Base-by-base conservation (phyloP, 2,113 vertebrate genomes). In the Glaucomys volans region DNA sequence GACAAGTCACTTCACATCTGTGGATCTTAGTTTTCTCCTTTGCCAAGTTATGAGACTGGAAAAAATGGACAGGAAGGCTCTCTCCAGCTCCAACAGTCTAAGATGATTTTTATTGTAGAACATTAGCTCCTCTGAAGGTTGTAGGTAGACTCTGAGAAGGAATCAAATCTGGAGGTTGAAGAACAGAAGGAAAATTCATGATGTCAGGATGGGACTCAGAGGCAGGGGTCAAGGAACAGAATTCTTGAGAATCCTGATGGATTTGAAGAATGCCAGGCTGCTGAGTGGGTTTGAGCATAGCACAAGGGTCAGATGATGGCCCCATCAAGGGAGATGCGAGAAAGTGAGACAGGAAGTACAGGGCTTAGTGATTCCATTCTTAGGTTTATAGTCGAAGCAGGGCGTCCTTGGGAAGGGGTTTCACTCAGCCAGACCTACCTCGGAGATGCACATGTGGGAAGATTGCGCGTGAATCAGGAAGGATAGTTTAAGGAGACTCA, bases 401-500 rank as follows among this genome's bases (percentile, higher is more conserved):
- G 12, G 30, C 0, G 18, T 91, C 87, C 54, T 77, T 28, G 54
- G 57, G n/a, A 75, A 77, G 57, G 71, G 28, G 35, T 71, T 90
- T 95, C 74, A 52, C 52, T 85, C 37, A 74, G 37, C 81, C 16
- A 79, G 66, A 79, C 82, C 89, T 79, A 24, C 62, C 50, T 72
- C 71, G 87, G 64, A 89, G 92, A 79, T 22, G 42, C 44, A 76
- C 52, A 57, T 79, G 83, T 14, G 44, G 42, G 57, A 76, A 96
- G 76, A 86, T 6, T 47, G 30, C 74, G 47, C 54, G 74, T 95
- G 74, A 62, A 75, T 67, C 69, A 77, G 54, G 47, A 32, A 66
- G 81, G 62, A 76, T 20, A 67, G 35, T 94, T 97, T 96, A 69
- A 90, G 1, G 40, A 74, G 26, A 10, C 32, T 86, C 62, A 52